Percentiles rank a stretch among this genome's conserved stretches.
These are phyloP conservation scores for Melanostigma gelatinosum DNA, from an alignment of 2,113 vertebrate genomes.

Conservation along the genomic window DNA sequence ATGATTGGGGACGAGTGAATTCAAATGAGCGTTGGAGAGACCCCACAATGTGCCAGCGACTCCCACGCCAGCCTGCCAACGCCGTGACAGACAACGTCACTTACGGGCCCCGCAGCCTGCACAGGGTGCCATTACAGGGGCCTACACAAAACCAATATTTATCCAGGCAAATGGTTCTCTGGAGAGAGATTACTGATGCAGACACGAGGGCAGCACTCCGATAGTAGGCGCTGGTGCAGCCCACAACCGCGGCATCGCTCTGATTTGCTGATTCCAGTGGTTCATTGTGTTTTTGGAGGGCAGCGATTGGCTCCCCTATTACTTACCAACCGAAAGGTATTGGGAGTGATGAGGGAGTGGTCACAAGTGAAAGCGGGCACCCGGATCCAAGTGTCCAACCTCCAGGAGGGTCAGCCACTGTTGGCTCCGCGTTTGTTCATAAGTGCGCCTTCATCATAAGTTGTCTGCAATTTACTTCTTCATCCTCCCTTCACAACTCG, in stretches of 20 bases:
- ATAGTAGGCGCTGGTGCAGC: conserved; percentile 63
- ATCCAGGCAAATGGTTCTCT: conserved; percentile 80
- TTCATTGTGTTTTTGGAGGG: conserved; percentile 24
- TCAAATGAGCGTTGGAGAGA: conserved; percentile 81
- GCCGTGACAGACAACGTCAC: conserved; percentile 79
- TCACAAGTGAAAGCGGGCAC: background rate
- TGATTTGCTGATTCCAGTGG: conserved; percentile 32
- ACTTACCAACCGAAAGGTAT: conserved; percentile 21
- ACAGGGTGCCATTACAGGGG: conserved; percentile 77
- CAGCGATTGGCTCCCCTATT: conserved; percentile 15
- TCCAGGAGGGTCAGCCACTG: background rate
- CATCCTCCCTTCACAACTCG: background rate
- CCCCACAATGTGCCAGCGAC: conserved; percentile 79
- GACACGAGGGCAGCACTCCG: conserved; percentile 59
- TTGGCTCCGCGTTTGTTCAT: background rate
- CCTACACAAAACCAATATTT: conserved; percentile 81
- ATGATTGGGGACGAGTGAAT: conserved; percentile 80
- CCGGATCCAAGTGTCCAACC: background rate
- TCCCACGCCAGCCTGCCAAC: conserved; percentile 81
- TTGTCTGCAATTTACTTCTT: background rate
- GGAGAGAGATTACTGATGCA: conserved; percentile 73
- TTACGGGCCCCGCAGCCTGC: conserved; percentile 72
- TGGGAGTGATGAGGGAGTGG: background rate
- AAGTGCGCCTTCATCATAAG: background rate
- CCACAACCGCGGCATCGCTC: conserved; percentile 16